Conservation (phyloP, 2,113 vertebrate genomes). For the Tautogolabrus adspersus region DNA sequence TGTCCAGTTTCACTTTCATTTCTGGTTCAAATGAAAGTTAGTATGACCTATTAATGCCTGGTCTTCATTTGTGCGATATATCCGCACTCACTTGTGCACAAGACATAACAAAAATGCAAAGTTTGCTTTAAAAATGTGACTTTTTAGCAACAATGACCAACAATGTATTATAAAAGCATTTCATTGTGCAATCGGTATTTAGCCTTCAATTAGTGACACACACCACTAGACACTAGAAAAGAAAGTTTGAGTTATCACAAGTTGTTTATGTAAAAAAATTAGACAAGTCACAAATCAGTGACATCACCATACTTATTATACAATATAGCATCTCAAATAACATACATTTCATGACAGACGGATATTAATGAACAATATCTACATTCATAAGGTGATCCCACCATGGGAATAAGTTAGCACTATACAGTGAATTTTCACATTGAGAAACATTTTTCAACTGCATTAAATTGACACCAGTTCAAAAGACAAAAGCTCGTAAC, state of each 20-base stretch:
- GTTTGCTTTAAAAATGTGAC: not conserved
- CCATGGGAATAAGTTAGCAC: constrained; percentile 72
- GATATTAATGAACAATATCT: constrained; percentile 77
- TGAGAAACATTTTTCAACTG: constrained; percentile 27
- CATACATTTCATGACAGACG: constrained; percentile 71
- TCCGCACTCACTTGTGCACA: no score
- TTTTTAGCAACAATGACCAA: not conserved
- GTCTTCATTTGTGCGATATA: no score
- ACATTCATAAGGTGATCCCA: constrained; percentile 71
- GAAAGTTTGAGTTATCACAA: constrained; percentile 47
- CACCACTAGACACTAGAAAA: not conserved
- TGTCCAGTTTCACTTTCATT: constrained; percentile 51
- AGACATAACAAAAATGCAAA: not conserved
- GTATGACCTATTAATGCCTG: no score
- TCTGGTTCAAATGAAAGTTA: not conserved
- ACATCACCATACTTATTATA: constrained; percentile 76
- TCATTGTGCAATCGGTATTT: not conserved
- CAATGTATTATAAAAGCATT: not conserved
- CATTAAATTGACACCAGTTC: constrained; percentile 19
- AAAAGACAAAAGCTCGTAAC: constrained; percentile 29
- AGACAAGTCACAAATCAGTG: constrained; percentile 72
- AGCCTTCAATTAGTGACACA: not conserved
- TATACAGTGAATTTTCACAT: constrained; percentile 67
- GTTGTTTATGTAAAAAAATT: constrained; percentile 74
- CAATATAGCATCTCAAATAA: constrained; percentile 79